Conservation (phyloP, 2,888 invertebrate genomes). For the Tachina lurida region DNA sequence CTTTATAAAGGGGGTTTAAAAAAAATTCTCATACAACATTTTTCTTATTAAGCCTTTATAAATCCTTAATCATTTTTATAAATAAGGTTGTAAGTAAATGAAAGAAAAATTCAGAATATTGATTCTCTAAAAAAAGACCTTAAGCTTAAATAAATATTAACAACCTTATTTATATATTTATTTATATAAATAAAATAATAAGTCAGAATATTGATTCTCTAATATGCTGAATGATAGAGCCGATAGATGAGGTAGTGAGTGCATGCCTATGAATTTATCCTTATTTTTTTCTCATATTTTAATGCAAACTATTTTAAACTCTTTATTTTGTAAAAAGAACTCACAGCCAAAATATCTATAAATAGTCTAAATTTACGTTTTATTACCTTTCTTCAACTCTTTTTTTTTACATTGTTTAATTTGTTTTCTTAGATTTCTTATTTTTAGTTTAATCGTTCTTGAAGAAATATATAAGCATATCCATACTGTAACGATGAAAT, state of each 20-base stretch:
- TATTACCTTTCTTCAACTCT: background rate
- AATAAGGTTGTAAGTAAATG: too few species aligned
- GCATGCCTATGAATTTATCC: background rate
- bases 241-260: background rate
- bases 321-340: background rate
- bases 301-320: background rate
- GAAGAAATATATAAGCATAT: constrained; percentile 57
- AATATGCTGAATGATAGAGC: background rate
- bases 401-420: constrained; percentile 11
- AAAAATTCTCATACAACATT: too few species aligned
- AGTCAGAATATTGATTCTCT: background rate
- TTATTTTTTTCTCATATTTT: background rate
- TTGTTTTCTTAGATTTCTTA: background rate
- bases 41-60: too few species aligned
- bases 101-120: too few species aligned
- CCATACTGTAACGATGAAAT: constrained; percentile 56
- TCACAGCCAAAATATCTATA: constrained; percentile 39
- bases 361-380: constrained; percentile 24
- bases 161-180: too few species aligned
- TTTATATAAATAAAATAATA: too few species aligned
- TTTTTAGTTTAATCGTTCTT: constrained; percentile 30
- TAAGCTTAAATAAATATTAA: too few species aligned
- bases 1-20: too few species aligned
- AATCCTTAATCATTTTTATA: too few species aligned
- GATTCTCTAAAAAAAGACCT: too few species aligned